Percentiles rank a stretch among this genome's conserved stretches.
Evolutionary conservation across 2,113 vertebrate genomes (phyloP).

Genomic region (Plotosus lineatus): DNA sequence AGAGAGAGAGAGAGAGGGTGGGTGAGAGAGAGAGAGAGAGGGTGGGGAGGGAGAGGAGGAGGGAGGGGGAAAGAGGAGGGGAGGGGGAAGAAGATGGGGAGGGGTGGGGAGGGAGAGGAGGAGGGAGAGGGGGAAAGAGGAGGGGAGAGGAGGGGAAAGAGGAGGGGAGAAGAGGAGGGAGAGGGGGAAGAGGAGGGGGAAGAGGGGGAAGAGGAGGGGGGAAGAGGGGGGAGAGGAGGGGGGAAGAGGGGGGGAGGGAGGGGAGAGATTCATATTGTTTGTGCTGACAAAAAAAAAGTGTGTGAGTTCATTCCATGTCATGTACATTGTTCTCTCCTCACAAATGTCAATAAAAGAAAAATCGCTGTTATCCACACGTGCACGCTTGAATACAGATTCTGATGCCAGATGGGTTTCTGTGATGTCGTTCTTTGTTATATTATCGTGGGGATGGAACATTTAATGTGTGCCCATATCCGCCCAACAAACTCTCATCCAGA

Average conservation of each 20-base stretch:
- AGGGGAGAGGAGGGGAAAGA: too few species aligned
- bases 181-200: too few species aligned
- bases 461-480: neutral
- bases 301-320: neutral
- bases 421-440: slow-evolving; percentile 1
- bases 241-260: slow-evolving; percentile 14
- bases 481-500: neutral
- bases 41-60: too few species aligned
- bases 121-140: too few species aligned
- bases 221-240: too few species aligned
- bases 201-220: too few species aligned
- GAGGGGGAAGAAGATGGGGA: too few species aligned
- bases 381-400: neutral
- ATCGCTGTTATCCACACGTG: neutral
- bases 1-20: slow-evolving; percentile 21
- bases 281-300: slow-evolving; percentile 11
- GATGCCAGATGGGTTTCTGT: neutral
- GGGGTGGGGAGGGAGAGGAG: too few species aligned
- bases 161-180: too few species aligned
- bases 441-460: neutral
- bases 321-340: neutral
- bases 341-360: neutral
- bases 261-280: too few species aligned
- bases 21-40: too few species aligned
- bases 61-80: too few species aligned